Evolutionary conservation across 2,888 invertebrate species (phyloP).

Genomic region (Diploptera punctata): DNA sequence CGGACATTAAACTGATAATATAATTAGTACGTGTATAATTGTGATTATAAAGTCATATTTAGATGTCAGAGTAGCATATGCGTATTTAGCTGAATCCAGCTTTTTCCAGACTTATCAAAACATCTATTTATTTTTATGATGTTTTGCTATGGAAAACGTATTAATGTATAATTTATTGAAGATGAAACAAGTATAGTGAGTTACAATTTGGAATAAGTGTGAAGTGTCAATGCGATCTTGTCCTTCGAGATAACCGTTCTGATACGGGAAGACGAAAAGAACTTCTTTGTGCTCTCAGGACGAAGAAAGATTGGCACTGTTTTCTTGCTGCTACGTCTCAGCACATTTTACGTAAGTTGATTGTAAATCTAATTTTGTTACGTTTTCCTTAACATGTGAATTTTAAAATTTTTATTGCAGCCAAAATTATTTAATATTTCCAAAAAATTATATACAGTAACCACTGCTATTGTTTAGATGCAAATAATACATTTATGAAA

Average conservation of each 20-base stretch:
- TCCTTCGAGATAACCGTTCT: constrained; percentile 4
- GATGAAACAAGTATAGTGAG: background rate
- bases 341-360: background rate
- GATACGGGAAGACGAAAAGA: constrained; percentile 15
- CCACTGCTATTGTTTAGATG: too few relatives aligned
- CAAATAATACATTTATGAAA: too few relatives aligned
- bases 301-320: constrained; percentile 11
- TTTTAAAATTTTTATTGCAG: too few relatives aligned
- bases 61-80: background rate
- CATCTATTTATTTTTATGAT: background rate
- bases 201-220: background rate
- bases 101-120: background rate
- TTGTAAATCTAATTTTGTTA: background rate
- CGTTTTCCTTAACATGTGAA: too few relatives aligned
- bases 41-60: background rate
- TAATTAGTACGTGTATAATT: background rate
- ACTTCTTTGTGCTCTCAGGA: background rate
- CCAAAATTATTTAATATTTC: too few relatives aligned
- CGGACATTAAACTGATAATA: background rate
- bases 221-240: constrained; percentile 15
- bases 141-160: background rate
- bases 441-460: too few relatives aligned
- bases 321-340: background rate
- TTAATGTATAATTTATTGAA: background rate
- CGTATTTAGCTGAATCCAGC: background rate